These are phyloP conservation scores for Achroia grisella DNA, from an alignment of 1,140 invertebrate genomes.

Conservation along the genomic window DNA sequence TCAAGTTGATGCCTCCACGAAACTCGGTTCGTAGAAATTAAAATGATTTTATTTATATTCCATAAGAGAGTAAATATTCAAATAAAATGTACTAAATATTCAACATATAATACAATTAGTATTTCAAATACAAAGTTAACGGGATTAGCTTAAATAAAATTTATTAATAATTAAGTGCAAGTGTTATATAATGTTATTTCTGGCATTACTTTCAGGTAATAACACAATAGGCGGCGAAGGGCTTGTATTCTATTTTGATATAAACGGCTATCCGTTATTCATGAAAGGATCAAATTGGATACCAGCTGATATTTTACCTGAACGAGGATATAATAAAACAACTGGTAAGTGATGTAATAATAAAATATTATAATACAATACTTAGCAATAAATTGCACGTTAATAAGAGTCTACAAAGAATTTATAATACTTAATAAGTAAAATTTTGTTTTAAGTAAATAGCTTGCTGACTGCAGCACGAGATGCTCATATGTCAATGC, in stretches of 20 bases:
- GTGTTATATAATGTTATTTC: neutral
- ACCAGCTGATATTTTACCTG: conserved; percentile 91
- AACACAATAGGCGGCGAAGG: conserved; percentile 73
- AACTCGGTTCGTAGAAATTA: conserved; percentile 52
- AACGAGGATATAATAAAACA: conserved; percentile 74
- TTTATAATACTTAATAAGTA: too few relatives aligned
- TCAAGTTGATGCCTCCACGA: conserved; percentile 72
- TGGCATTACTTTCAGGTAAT: conserved; percentile 33
- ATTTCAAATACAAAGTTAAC: too few relatives aligned
- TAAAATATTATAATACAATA: neutral
- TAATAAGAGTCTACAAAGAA: too few relatives aligned
- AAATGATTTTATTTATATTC: neutral
- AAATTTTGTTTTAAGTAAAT: conserved; percentile 57
- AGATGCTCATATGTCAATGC: conserved; percentile 92
- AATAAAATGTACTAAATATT: too few relatives aligned
- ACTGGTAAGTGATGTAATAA: neutral
- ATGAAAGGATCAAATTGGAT: conserved; percentile 98
- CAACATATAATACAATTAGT: too few relatives aligned
- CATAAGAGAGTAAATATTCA: neutral
- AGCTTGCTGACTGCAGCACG: conserved; percentile 82
- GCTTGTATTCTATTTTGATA: conserved; percentile 89
- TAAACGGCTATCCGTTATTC: conserved; percentile 94
- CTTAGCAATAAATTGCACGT: too few relatives aligned
- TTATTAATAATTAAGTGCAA: too few relatives aligned
- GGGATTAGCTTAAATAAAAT: too few relatives aligned